phyloP scores from a whole-genome alignment of 2,113 vertebrate genomes.

The Rana temporaria region DNA sequence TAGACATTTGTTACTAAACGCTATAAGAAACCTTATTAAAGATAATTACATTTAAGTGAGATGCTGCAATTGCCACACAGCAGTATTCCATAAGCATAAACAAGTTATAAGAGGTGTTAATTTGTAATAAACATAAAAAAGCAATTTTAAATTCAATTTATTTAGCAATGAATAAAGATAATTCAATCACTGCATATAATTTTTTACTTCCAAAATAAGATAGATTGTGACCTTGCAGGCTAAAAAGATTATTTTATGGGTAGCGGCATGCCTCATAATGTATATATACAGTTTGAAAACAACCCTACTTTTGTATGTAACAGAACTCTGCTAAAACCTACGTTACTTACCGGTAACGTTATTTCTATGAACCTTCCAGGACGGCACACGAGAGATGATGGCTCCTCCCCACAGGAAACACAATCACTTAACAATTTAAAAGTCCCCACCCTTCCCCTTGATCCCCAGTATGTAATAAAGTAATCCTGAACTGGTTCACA shows the following conservation, averaged over 20 bases:
- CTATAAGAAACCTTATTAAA: slow-evolving; percentile 61
- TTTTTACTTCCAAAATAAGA: slow-evolving; percentile 35
- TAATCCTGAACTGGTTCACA: too few relatives aligned
- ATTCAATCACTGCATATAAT: slow-evolving; percentile 58
- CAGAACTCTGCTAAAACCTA: background rate
- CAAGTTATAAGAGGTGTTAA: slow-evolving; percentile 72
- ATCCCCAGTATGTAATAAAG: too few relatives aligned
- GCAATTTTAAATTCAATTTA: slow-evolving; percentile 70
- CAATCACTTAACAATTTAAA: too few relatives aligned
- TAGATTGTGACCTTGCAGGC: slow-evolving; percentile 26
- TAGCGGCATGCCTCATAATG: slow-evolving; percentile 1
- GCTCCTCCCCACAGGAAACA: too few relatives aligned
- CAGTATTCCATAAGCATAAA: slow-evolving; percentile 69
- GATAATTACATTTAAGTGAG: slow-evolving; percentile 66
- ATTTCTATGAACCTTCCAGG: too few relatives aligned
- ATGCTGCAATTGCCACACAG: slow-evolving; percentile 60
- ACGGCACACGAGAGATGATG: too few relatives aligned
- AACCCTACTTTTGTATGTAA: background rate
- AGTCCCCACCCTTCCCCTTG: too few relatives aligned
- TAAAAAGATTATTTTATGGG: slow-evolving; percentile 13
- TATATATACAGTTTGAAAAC: background rate
- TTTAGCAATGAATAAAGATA: slow-evolving; percentile 70
- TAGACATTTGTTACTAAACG: slow-evolving; percentile 52
- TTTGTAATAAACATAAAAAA: slow-evolving; percentile 74
- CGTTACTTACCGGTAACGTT: too few relatives aligned